Conservation (phyloP, 2,797 vertebrate species). For the Austrolebias charrua region DNA sequence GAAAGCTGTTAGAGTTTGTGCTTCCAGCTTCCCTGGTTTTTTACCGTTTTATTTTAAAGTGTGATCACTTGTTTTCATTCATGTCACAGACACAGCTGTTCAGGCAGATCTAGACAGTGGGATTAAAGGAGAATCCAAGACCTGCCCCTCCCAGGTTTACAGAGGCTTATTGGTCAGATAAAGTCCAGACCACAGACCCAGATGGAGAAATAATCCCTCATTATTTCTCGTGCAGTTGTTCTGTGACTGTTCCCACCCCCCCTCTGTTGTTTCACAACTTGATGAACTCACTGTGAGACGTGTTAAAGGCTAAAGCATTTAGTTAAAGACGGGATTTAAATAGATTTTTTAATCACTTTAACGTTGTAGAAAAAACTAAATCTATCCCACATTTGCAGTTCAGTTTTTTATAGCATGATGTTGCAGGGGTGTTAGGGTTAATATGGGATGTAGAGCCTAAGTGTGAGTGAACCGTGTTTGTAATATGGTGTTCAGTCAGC, state of each 20-base stretch:
- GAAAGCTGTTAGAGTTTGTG: not conserved
- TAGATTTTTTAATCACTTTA: too few relatives aligned
- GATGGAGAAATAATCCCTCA: conserved; percentile 30
- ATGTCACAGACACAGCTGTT: conserved; percentile 23
- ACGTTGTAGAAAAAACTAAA: not conserved
- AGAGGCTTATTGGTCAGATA: conserved; percentile 47
- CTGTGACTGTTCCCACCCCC: conserved; percentile 34
- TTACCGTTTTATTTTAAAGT: not conserved
- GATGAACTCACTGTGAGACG: conserved; percentile 33
- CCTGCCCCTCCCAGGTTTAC: conserved; percentile 15
- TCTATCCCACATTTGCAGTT: not conserved
- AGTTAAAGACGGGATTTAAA: conserved; percentile 1
- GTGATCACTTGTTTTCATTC: conserved; percentile 16
- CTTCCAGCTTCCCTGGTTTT: conserved; percentile 10
- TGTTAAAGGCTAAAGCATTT: conserved; percentile 23
- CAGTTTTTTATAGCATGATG: not conserved
- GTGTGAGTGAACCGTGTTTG: conserved; percentile 32
- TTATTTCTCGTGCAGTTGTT: conserved; percentile 49
- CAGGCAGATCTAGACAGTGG: conserved; percentile 52
- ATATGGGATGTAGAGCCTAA: conserved; percentile 56
- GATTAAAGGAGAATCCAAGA: conserved; percentile 46
- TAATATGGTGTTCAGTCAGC: conserved; percentile 60
- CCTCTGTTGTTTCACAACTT: conserved; percentile 41
- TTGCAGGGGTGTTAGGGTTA: conserved; percentile 31
- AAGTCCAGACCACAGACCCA: conserved; percentile 21